Evolutionary conservation across 1,140 invertebrate species (phyloP).

Genomic region (Diorhabda sublineata): DNA sequence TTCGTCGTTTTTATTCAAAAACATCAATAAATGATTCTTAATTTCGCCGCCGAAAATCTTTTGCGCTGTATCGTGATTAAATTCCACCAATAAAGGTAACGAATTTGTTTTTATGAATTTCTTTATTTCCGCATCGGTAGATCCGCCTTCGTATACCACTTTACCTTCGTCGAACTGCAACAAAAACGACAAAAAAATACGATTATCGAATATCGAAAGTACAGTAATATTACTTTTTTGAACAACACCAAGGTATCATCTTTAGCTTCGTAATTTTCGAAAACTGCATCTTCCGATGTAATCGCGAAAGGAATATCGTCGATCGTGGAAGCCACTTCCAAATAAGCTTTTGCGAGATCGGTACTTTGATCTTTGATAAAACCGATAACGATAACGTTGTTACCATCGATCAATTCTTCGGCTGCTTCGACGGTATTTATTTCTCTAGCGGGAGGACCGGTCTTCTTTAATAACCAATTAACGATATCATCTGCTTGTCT

Average conservation of each 20-base stretch:
- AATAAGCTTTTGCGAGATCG: slow-evolving; percentile 78
- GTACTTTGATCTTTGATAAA: slow-evolving; percentile 87
- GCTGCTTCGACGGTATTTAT: slow-evolving; percentile 75
- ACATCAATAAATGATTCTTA: slow-evolving; percentile 92
- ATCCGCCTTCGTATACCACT: slow-evolving; percentile 70
- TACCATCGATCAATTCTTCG: slow-evolving; percentile 76
- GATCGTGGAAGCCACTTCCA: slow-evolving; percentile 69
- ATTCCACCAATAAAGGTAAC: slow-evolving; percentile 92
- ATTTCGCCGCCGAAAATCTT: slow-evolving; percentile 98
- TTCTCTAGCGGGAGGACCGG: slow-evolving; percentile 81
- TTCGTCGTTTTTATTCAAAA: slow-evolving; percentile 83
- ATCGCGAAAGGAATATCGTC: slow-evolving; percentile 92
- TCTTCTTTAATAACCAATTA: slow-evolving; percentile 93
- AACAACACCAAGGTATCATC: slow-evolving; percentile 75
- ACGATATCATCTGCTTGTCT: slow-evolving; percentile 90
- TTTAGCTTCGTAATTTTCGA: slow-evolving; percentile 69
- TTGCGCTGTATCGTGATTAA: slow-evolving; percentile 94
- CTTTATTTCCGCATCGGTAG: slow-evolving; percentile 65
- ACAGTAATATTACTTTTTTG: slow-evolving; percentile 68
- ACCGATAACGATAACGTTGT: slow-evolving; percentile 82
- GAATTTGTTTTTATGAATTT: slow-evolving; percentile 83
- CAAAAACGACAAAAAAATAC: slow-evolving; percentile 32
- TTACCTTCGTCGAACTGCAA: slow-evolving; percentile 90
- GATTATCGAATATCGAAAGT: neutral
- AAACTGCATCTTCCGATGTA: slow-evolving; percentile 70